Evolutionary conservation across 2,888 invertebrate genomes (phyloP), one percentile per base, ranked within the genome.

Genomic region (Lissonota sp.): DNA sequence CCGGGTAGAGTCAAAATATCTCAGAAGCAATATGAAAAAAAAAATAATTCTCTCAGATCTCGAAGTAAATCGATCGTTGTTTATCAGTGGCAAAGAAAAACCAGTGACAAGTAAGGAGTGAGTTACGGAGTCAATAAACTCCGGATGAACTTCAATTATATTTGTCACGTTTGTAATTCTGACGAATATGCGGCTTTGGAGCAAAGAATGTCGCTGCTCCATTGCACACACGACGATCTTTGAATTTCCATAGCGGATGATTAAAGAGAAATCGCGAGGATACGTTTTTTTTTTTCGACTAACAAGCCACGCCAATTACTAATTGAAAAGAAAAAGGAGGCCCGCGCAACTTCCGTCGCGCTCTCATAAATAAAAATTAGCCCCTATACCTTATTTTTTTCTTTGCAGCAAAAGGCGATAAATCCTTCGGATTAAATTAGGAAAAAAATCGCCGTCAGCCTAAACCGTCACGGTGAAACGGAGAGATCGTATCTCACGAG

Each of bases 101-200:
- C 26, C 26, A 26, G 26, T 26, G 26, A 26, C 26, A 26, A 26
- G 3, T 3, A 26, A 26, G 58, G 64, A 42, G 55, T 51, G 58
- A n/a, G 26, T 26, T 26, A 64, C 46, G 39, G 40, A 77, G 77
- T 77, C 77, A 71, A 77, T 77, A 42, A 77, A 77, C 77, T 77
- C 64, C 51, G 26, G 44, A 44, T 67, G 5, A 62, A 14, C 62
- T 69, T 62, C 62, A 16, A 71, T 77, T 70, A 71, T 77, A 63
- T 70, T 77, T 71, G 70, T 42, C 63, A 58, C 70, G 46, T 57
- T 63, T 70, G 12, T 26, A 26, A 42, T 70, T 37, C 70, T 26
- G 10, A 42, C 3, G 26, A 26, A 26, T 57, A 57, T n/a, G 57
- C 42, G n/a, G 14, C 51, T 40, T 55, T 6, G 46, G 37, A 55